Conservation (phyloP, 2,797 vertebrate genomes). For the Emydoidea blandingii region DNA sequence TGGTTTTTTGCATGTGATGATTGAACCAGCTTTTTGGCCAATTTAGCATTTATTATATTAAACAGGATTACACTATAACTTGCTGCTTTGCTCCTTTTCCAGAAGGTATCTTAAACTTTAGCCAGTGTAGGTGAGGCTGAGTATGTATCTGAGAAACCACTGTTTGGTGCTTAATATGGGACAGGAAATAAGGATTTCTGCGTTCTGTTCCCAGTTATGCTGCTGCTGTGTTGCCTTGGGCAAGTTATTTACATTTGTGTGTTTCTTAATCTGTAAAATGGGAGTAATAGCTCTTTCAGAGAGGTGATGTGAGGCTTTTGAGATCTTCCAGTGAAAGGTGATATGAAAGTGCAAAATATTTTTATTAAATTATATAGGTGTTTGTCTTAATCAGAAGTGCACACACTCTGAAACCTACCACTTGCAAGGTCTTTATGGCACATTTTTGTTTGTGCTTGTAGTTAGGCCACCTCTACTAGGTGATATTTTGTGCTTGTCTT, state of each 20-base stretch:
- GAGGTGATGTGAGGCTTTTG: not conserved
- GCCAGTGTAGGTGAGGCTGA: too few relatives aligned
- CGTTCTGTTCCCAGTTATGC: not conserved
- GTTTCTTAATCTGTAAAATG: not conserved
- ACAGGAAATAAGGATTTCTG: not conserved
- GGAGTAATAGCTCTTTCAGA: not conserved
- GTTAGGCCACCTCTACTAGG: not conserved
- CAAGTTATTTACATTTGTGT: not conserved
- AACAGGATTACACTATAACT: not conserved
- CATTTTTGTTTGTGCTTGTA: not conserved
- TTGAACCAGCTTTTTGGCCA: not conserved
- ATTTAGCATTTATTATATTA: not conserved
- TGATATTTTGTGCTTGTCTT: not conserved
- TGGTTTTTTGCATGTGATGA: not conserved
- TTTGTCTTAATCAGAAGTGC: not conserved
- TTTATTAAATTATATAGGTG: not conserved
- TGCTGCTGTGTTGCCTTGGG: not conserved
- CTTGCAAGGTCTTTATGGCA: not conserved
- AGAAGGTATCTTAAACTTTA: too few relatives aligned
- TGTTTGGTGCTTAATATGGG: not conserved
- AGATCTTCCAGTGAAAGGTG: not conserved
- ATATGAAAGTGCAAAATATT: not conserved
- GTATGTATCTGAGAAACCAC: too few relatives aligned
- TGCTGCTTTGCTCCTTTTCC: too few relatives aligned
- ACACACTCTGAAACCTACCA: not conserved